Percentiles rank a stretch among this genome's conserved stretches.
Conservation (phyloP, 2,797 vertebrate species). For the Crocodylus rhombifer region DNA sequence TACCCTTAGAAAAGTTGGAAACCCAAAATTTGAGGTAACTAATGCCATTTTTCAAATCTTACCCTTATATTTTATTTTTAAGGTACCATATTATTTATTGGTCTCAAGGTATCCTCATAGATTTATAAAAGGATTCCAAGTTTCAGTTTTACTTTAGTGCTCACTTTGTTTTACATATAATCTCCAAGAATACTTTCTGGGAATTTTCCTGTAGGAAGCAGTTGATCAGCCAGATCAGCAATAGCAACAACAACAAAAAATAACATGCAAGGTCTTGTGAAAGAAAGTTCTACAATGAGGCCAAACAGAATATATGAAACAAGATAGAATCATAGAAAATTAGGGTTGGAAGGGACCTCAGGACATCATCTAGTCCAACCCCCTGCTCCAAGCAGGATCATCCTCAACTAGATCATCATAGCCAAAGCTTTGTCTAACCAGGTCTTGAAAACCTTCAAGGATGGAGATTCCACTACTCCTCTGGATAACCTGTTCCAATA, state of each 20-base stretch:
- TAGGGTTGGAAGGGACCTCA: too few relatives aligned
- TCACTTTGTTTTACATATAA: background rate
- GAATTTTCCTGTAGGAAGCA: constrained; percentile 6
- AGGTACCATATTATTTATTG: background rate
- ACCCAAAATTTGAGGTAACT: background rate
- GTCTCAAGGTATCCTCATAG: background rate
- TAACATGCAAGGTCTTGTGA: background rate
- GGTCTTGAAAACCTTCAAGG: too few relatives aligned
- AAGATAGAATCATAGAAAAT: too few relatives aligned
- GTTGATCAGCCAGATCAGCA: constrained; percentile 28
- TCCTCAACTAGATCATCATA: too few relatives aligned
- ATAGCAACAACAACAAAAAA: background rate
- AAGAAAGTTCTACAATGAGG: constrained; percentile 3
- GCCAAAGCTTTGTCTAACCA: too few relatives aligned
- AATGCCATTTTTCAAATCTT: background rate
- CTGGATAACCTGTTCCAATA: too few relatives aligned
- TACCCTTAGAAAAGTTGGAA: background rate
- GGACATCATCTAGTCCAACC: too few relatives aligned
- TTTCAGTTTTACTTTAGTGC: background rate
- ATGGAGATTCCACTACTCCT: too few relatives aligned
- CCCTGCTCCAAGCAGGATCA: too few relatives aligned
- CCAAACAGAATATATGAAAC: background rate
- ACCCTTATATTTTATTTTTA: background rate
- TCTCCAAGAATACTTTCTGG: background rate
- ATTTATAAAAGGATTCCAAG: background rate